These are phyloP conservation scores for Metaphire vulgaris DNA, from an alignment of 1,140 invertebrate species.

Conservation along the genomic window DNA sequence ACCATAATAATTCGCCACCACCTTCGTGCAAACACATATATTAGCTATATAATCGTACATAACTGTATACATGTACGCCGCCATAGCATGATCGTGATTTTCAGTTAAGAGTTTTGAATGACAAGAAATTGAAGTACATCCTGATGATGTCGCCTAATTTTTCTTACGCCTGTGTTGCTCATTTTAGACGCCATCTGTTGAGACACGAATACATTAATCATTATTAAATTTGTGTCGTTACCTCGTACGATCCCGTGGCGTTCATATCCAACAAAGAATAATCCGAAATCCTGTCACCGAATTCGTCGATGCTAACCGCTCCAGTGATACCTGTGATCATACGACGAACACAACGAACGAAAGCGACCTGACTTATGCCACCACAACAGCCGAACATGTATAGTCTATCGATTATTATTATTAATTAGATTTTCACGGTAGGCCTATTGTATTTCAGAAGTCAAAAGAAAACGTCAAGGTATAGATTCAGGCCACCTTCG, in stretches of 20 bases:
- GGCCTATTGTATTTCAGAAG: too few species aligned
- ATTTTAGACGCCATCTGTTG: too few species aligned
- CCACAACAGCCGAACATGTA: too few species aligned
- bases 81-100: not conserved
- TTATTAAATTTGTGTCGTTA: too few species aligned
- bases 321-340: conserved; percentile 84
- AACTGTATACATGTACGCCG: not conserved
- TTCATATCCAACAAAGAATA: conserved; percentile 86
- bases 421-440: too few species aligned
- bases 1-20: conserved; percentile 73
- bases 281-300: conserved; percentile 81
- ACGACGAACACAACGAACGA: too few species aligned
- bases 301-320: conserved; percentile 78
- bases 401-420: too few species aligned
- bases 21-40: not conserved
- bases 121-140: not conserved
- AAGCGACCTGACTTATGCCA: too few species aligned
- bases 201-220: too few species aligned
- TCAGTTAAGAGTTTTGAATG: not conserved
- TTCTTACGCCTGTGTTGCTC: too few species aligned
- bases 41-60: not conserved
- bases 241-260: conserved; percentile 73
- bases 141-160: not conserved
- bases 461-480: too few species aligned
- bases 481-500: conserved; percentile 55